A percentile compares a stretch with the other conserved stretches of the same genome.
phyloP scores from a whole-genome alignment of 2,888 invertebrate species.

The Macrophya alboannulata region DNA sequence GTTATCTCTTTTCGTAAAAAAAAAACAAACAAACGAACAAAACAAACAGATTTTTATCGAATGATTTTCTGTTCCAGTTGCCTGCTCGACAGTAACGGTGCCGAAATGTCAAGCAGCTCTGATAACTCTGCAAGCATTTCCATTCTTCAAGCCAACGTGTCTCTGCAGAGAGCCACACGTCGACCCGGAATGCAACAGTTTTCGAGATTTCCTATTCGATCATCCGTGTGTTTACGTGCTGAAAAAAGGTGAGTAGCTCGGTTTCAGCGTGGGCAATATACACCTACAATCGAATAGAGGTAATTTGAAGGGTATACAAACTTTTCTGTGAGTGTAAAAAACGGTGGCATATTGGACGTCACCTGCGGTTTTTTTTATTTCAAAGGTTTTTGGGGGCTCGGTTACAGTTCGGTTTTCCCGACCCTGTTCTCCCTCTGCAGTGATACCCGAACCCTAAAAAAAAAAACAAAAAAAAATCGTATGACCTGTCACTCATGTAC shows the following conservation, averaged over 20 bases:
- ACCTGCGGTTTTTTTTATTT: conserved; percentile 22
- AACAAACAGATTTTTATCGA: neutral
- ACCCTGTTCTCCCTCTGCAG: neutral
- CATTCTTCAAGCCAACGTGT: conserved; percentile 96
- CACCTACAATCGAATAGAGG: neutral
- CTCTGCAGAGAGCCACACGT: conserved; percentile 95
- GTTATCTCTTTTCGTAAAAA: neutral
- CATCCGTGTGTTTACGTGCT: conserved; percentile 95
- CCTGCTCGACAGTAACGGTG: conserved; percentile 95
- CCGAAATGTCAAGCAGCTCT: conserved; percentile 96
- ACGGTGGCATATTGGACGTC: neutral
- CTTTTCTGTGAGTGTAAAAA: neutral
- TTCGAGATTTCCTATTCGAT: conserved; percentile 95
- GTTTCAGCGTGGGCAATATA: neutral
- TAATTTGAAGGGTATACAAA: neutral
- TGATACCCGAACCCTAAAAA: conserved; percentile 24
- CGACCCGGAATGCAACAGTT: conserved; percentile 96
- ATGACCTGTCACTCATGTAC: conserved; percentile 8
- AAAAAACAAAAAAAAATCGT: neutral
- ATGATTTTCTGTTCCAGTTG: conserved; percentile 86
- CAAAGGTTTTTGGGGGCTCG: conserved; percentile 13
- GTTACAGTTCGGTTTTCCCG: conserved; percentile 12
- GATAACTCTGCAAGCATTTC: conserved; percentile 93
- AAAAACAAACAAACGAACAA: neutral
- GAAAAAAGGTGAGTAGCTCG: conserved; percentile 91